Evolutionary conservation across 1,140 invertebrate species (phyloP).

Genomic region (Brachionus sp.): DNA sequence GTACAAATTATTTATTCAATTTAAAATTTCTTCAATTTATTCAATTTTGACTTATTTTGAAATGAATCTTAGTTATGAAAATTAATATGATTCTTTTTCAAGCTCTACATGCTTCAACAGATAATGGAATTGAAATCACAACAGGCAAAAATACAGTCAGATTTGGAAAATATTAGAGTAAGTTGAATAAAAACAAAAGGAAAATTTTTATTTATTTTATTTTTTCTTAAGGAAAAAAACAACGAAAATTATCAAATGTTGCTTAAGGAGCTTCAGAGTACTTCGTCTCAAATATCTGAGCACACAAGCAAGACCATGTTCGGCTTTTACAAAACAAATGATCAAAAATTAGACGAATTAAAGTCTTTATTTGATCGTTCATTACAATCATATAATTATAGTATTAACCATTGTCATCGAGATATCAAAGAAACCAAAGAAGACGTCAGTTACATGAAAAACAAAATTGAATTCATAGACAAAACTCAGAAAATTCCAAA

Average conservation of each 20-base stretch:
- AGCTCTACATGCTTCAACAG: background rate
- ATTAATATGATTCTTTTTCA: background rate
- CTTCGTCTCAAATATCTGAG: background rate
- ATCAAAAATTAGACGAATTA: slow-evolving; percentile 18
- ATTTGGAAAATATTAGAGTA: slow-evolving; percentile 6
- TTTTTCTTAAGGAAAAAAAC: slow-evolving; percentile 9
- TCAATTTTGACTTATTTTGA: too few species aligned
- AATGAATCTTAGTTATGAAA: background rate
- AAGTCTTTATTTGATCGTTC: slow-evolving; percentile 16
- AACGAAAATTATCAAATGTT: slow-evolving; percentile 26
- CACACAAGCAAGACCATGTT: background rate
- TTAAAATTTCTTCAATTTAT: too few species aligned
- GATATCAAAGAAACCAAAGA: slow-evolving; percentile 39
- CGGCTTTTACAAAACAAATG: background rate
- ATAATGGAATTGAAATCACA: background rate
- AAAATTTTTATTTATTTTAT: background rate
- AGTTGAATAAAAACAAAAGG: background rate
- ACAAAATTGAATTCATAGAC: slow-evolving; percentile 35
- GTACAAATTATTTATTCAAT: too few species aligned
- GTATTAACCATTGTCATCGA: slow-evolving; percentile 4
- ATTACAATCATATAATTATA: background rate
- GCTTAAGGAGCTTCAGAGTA: slow-evolving; percentile 12
- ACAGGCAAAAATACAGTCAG: slow-evolving; percentile 32
- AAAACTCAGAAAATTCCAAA: slow-evolving; percentile 24
- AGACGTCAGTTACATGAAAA: slow-evolving; percentile 35